Percentiles rank a stretch among this genome's conserved stretches.
These are phyloP conservation scores for Benthosema pterotum DNA, from an alignment of 2,797 vertebrate species.

Conservation along the genomic window DNA sequence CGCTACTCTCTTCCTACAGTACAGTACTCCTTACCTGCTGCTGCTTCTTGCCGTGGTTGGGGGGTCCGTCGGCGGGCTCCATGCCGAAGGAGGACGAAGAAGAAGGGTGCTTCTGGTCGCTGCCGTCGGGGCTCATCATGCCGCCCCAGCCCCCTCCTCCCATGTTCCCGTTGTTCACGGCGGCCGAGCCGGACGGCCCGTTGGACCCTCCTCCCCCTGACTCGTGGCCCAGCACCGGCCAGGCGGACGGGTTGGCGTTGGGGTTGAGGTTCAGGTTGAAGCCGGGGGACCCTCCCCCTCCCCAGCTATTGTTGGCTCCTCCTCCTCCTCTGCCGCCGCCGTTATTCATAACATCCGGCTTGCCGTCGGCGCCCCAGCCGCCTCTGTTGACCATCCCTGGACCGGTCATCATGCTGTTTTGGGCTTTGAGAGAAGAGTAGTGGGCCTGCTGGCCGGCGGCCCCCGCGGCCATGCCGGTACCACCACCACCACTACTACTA, in stretches of 20 bases:
- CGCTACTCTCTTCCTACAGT: too few species aligned
- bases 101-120: constrained; percentile 86
- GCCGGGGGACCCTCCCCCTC: constrained; percentile 87
- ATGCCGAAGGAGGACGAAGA: constrained; percentile 92
- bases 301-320: constrained; percentile 71
- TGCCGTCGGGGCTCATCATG: constrained; percentile 82
- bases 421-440: constrained; percentile 87
- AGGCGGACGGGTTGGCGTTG: constrained; percentile 95
- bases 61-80: constrained; percentile 98
- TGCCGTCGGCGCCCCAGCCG: constrained; percentile 88
- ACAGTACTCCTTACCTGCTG: too few species aligned
- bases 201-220: constrained; percentile 69
- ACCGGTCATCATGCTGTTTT: constrained; percentile 87
- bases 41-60: constrained; percentile 92
- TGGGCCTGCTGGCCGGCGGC: constrained; percentile 91
- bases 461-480: constrained; percentile 96
- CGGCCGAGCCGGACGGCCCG: constrained; percentile 61
- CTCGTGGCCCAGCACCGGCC: constrained; percentile 93
- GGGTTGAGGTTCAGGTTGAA: constrained; percentile 98
- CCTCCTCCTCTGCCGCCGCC: constrained; percentile 55
- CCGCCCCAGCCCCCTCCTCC: constrained; percentile 84
- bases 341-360: constrained; percentile 83
- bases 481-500: constrained; percentile 72
- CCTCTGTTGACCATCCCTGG: constrained; percentile 84
- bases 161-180: constrained; percentile 72